These are phyloP conservation scores for Menidia beryllina DNA, from an alignment of 2,113 vertebrate genomes.

Conservation along the genomic window DNA sequence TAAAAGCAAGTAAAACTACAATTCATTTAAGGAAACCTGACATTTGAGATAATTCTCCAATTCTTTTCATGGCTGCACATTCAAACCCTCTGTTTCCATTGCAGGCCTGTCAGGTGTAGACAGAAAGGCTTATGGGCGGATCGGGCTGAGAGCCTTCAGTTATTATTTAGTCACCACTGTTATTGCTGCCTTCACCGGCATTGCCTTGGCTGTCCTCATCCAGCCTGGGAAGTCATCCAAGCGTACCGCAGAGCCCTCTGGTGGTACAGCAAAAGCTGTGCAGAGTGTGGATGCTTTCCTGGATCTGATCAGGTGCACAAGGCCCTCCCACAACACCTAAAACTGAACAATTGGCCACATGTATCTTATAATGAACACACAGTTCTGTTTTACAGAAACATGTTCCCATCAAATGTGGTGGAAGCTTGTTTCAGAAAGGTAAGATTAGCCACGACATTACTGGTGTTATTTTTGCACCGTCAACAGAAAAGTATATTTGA, in stretches of 20 bases:
- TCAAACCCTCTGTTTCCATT: neutral
- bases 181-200: constrained; percentile 76
- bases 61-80: neutral
- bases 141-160: constrained; percentile 75
- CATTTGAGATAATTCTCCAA: too few relatives aligned
- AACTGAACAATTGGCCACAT: too few relatives aligned
- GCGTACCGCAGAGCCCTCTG: constrained; percentile 53
- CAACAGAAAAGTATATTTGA: neutral
- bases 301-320: constrained; percentile 85
- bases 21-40: too few relatives aligned
- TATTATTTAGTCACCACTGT: constrained; percentile 88
- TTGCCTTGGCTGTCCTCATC: constrained; percentile 82
- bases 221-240: constrained; percentile 45
- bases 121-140: constrained; percentile 24
- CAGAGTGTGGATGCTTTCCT: constrained; percentile 84
- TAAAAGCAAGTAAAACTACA: too few relatives aligned
- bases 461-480: neutral
- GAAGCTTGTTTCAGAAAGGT: constrained; percentile 97
- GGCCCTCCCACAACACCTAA: neutral
- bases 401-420: constrained; percentile 92
- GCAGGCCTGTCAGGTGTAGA: constrained; percentile 33
- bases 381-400: constrained; percentile 83
- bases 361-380: neutral
- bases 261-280: constrained; percentile 79
- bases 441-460: constrained; percentile 32